Evolutionary conservation across 2,888 invertebrate genomes (phyloP).

Genomic region (Hemithea aestivaria): DNA sequence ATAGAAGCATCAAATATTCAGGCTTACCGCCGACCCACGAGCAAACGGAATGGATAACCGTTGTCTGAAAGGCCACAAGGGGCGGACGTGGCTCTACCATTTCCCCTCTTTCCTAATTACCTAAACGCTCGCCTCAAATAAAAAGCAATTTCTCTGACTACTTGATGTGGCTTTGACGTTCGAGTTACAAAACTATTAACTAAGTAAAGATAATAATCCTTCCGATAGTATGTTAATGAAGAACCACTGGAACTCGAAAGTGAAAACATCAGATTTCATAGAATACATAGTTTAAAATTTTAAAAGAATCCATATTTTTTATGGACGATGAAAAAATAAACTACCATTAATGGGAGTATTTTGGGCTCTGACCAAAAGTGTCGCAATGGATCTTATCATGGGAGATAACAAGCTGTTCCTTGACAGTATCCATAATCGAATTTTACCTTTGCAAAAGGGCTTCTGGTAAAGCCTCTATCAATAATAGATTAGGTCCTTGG

Average conservation of each 20-base stretch:
- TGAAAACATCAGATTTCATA: no score
- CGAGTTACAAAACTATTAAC: constrained; percentile 27
- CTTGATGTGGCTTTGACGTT: constrained; percentile 25
- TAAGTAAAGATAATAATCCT: constrained; percentile 17
- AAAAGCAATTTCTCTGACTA: constrained; percentile 26
- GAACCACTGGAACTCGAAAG: no score
- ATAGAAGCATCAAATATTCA: constrained; percentile 76
- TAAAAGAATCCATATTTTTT: no score
- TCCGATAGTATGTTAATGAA: neutral
- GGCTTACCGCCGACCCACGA: constrained; percentile 52
- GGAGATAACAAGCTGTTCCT: constrained; percentile 33
- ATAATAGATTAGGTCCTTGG: constrained; percentile 53
- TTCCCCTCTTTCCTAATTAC: constrained; percentile 53
- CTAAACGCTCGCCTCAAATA: constrained; percentile 41
- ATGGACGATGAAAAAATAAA: no score
- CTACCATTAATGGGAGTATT: neutral
- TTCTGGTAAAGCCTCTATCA: constrained; percentile 44
- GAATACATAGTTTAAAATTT: no score
- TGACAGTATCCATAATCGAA: constrained; percentile 37
- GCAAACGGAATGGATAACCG: constrained; percentile 66
- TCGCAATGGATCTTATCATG: constrained; percentile 14
- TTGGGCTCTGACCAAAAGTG: constrained; percentile 6
- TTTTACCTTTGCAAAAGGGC: constrained; percentile 34
- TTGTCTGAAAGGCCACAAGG: constrained; percentile 67
- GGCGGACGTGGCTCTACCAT: constrained; percentile 44